Evolutionary conservation across 2,113 vertebrate species (phyloP), one percentile per base, ranked within the genome.

Genomic region (Bucco capensis): DNA sequence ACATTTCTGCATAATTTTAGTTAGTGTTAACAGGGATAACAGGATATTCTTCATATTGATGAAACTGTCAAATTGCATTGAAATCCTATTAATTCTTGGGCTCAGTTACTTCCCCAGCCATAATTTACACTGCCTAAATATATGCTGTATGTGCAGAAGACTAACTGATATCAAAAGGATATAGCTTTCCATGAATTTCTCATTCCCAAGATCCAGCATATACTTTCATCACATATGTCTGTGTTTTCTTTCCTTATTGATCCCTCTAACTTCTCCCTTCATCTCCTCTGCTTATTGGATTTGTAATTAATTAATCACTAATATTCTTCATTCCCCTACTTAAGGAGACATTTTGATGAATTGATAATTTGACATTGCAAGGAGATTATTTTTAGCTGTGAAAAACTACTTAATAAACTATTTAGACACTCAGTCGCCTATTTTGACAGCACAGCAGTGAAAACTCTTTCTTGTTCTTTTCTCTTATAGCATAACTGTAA

Each of bases 401-500:
- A 75, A 57, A 70, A 86, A 42, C 62, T 74, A 38, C 53, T 83
- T 64, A 35, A 88, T 70, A 56, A 90, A 65, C 47, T 84, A 70
- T 83, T 78, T 72, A 72, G 67, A 84, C 51, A 70, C 49, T 73
- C 50, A 50, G 66, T 35, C 62, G 83, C 44, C 60, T 51, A 69
- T 90, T 88, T 76, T 89, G 56, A 83, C 71, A 67, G 12, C 47
- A 77, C 22, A 65, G 23, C 23, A 78, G 9, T 46, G 40, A 89
- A 79, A 2, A 19, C 60, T 89, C 21, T 57, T 94, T 86, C 66
- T 84, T 88, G 61, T 95, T 86, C 40, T 88, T 91, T 93, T 93
- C 75, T 95, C 54, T 86, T 83, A 76, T 40, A 69, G 53, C 70
- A 72, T 62, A 97, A 93, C 56, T 95, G 82, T 83, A 94, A 91